These are phyloP conservation scores for Macrotus californicus DNA, from an alignment of 2,113 vertebrate genomes.

Conservation along the genomic window DNA sequence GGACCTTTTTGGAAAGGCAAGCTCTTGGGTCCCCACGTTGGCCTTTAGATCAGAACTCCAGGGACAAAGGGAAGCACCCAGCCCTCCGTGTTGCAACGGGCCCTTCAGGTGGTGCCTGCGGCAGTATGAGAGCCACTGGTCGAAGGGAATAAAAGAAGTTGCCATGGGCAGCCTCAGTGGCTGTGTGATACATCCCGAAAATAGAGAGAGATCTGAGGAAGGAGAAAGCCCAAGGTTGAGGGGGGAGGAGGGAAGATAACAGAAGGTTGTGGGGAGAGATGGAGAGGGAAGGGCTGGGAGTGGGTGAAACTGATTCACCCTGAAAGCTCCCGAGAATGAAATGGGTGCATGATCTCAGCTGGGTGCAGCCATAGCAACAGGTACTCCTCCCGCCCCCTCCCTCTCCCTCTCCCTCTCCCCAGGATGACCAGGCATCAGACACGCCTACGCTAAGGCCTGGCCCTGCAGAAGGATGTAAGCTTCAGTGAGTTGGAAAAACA, in stretches of 20 bases:
- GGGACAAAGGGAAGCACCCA: not conserved
- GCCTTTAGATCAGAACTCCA: not conserved
- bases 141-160: not conserved
- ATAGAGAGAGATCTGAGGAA: not conserved
- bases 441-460: not conserved
- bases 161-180: not conserved
- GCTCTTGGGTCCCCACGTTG: not conserved
- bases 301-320: slow-evolving; percentile 53
- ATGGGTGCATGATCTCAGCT: slow-evolving; percentile 37
- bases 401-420: not conserved
- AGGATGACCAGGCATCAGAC: slow-evolving; percentile 4
- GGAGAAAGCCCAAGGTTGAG: slow-evolving; percentile 1
- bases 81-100: not conserved
- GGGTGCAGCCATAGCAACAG: slow-evolving; percentile 35
- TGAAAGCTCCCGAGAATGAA: not conserved
- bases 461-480: not conserved
- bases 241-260: slow-evolving; percentile 29
- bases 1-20: not conserved
- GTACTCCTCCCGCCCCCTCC: not conserved
- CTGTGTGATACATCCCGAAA: not conserved
- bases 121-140: not conserved
- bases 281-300: slow-evolving; percentile 1
- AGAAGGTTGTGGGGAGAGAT: slow-evolving; percentile 31
- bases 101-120: not conserved
- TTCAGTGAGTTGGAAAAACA: not conserved